Percentiles rank a stretch among this genome's conserved stretches.
phyloP scores from a whole-genome alignment of 1,140 invertebrate species.

The Chymomyza costata region DNA sequence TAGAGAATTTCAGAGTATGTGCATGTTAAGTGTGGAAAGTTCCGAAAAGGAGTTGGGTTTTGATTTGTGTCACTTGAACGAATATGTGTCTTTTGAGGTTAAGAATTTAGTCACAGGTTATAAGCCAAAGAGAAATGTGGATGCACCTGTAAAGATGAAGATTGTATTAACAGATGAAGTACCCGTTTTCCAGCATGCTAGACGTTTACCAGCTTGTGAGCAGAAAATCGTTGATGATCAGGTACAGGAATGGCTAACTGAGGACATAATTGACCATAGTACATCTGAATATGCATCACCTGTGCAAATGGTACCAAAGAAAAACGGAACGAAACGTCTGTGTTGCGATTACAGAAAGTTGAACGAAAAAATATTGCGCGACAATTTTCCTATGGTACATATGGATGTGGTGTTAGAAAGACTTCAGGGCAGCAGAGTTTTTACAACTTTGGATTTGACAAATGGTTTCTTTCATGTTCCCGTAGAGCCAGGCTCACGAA shows the following conservation, averaged over 20 bases:
- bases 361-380: conserved; percentile 60
- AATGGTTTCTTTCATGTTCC: conserved; percentile 13
- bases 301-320: conserved; percentile 63
- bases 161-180: too few relatives aligned
- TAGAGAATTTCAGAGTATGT: too few relatives aligned
- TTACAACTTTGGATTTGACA: conserved; percentile 5
- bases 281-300: conserved; percentile 56
- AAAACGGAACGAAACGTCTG: conserved; percentile 52
- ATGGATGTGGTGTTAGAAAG: conserved; percentile 33
- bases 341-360: conserved; percentile 72
- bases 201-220: too few relatives aligned
- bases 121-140: too few relatives aligned
- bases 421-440: conserved; percentile 9
- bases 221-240: too few relatives aligned
- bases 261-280: conserved; percentile 43
- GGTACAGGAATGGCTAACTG: conserved; percentile 46
- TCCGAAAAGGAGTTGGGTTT: too few relatives aligned
- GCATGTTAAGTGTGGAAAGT: too few relatives aligned
- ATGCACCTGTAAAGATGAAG: too few relatives aligned
- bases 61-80: too few relatives aligned
- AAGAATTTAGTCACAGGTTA: too few relatives aligned
- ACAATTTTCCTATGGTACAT: conserved; percentile 51
- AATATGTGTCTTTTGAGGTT: too few relatives aligned
- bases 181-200: too few relatives aligned
- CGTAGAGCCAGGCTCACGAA: neutral